Conservation (phyloP, 2,888 invertebrate genomes). For the Machimus rusticus region DNA sequence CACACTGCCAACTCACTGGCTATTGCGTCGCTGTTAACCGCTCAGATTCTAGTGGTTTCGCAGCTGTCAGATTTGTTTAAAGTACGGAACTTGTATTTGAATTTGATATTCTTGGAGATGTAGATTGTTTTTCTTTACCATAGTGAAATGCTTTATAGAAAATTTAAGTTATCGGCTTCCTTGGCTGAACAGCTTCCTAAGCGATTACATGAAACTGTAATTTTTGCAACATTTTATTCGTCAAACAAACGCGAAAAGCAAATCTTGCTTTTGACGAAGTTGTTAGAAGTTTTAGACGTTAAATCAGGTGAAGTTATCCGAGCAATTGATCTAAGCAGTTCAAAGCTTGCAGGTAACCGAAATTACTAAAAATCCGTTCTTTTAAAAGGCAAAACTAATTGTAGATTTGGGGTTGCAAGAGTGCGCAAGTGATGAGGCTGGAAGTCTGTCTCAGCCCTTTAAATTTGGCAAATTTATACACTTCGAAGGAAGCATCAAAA, state of each 20-base stretch:
- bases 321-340: constrained; percentile 20
- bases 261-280: constrained; percentile 27
- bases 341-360: constrained; percentile 35
- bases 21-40: not conserved
- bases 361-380: not conserved
- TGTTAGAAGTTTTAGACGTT: constrained; percentile 40
- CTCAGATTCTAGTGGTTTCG: not conserved
- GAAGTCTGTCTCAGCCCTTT: not conserved
- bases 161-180: not conserved
- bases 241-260: not conserved
- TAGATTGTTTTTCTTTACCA: not conserved
- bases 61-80: not conserved
- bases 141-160: not conserved
- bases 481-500: not conserved
- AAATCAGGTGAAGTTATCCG: constrained; percentile 22
- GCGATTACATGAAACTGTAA: not conserved
- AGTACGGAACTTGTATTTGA: not conserved
- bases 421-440: not conserved
- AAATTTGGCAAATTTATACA: constrained; percentile 37
- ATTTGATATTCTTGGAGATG: not conserved
- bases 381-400: not conserved
- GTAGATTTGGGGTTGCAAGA: not conserved
- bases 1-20: not conserved
- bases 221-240: constrained; percentile 17
- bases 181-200: constrained; percentile 37